phyloP scores from a whole-genome alignment of 1,140 invertebrate species.

The Aphelenchoides besseyi region DNA sequence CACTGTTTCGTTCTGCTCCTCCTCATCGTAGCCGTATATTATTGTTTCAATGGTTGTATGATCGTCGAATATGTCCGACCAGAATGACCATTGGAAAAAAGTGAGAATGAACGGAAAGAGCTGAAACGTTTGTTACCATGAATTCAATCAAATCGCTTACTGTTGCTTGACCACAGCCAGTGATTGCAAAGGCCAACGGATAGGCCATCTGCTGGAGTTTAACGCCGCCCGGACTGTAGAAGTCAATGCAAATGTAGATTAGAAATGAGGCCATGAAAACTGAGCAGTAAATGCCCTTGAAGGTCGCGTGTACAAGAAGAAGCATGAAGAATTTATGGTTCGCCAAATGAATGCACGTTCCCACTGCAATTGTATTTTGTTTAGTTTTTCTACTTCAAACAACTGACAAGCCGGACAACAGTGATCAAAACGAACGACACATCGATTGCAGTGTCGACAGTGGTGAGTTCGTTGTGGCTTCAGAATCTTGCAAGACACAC shows the following conservation, averaged over 20 bases:
- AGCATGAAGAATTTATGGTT: slow-evolving; percentile 12
- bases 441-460: not conserved
- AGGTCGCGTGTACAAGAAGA: not conserved
- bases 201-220: not conserved
- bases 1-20: not conserved
- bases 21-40: not conserved
- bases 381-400: not conserved
- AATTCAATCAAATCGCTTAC: not conserved
- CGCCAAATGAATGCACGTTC: not conserved
- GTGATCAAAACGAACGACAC: not conserved
- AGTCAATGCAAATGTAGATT: not conserved
- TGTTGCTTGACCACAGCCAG: not conserved
- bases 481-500: not conserved
- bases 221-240: not conserved
- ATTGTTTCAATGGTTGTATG: not conserved
- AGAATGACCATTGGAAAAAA: not conserved
- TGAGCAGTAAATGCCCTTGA: not conserved
- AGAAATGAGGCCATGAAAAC: not conserved
- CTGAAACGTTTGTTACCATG: not conserved
- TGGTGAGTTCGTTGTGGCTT: not conserved
- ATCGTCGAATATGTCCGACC: not conserved
- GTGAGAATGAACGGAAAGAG: not conserved
- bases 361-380: no score
- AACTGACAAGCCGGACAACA: not conserved
- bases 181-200: not conserved